Percentiles rank a stretch among this genome's conserved stretches.
Evolutionary conservation across 2,113 vertebrate species (phyloP).

Genomic region (Xiphophorus couchianus): DNA sequence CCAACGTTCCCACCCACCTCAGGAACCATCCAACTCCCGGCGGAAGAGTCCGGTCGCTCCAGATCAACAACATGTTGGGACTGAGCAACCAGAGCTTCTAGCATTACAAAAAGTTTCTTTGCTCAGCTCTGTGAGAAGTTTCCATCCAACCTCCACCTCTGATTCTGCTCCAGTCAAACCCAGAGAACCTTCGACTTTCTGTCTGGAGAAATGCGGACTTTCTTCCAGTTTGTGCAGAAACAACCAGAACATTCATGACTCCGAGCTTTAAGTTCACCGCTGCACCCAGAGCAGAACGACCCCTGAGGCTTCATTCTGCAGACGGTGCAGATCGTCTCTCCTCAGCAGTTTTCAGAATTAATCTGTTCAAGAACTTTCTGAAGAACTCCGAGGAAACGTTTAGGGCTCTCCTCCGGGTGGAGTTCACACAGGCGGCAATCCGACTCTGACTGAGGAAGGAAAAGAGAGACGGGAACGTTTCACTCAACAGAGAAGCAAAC

Average conservation of each 20-base stretch:
- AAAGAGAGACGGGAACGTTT: background rate
- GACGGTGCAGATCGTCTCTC: background rate
- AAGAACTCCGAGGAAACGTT: background rate
- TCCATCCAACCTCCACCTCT: background rate
- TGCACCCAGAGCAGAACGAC: background rate
- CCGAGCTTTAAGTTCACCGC: background rate
- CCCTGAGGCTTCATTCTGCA: background rate
- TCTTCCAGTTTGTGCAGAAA: background rate
- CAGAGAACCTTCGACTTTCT: no score
- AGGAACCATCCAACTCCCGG: background rate
- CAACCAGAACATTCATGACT: background rate
- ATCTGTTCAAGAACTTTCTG: rapidly evolving
- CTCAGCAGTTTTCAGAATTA: background rate
- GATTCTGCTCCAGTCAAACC: background rate
- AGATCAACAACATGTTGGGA: background rate
- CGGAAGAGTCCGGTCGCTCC: background rate
- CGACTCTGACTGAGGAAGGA: slow-evolving; percentile 1
- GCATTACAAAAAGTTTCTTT: no score
- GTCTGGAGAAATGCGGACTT: background rate
- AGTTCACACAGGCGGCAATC: slow-evolving; percentile 34
- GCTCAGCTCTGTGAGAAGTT: no score
- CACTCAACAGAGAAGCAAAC: background rate
- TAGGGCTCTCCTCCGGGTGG: background rate
- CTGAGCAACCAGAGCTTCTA: background rate
- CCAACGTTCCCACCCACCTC: background rate